Conservation (phyloP, 1,140 invertebrate species). For the Platyscapa corneri region DNA sequence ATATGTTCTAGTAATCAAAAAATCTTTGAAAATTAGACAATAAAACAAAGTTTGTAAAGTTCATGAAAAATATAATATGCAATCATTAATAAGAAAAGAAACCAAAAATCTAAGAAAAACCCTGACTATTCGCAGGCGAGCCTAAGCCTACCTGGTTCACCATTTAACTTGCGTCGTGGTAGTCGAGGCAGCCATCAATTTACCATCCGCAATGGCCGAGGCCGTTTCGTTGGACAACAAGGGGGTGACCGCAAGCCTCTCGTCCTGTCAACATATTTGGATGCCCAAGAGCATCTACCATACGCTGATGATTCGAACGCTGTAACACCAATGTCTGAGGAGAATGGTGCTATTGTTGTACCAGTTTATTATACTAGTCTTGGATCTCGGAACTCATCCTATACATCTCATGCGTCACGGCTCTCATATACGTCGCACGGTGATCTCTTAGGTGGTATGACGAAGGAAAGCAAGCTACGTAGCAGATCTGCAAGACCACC, state of each 20-base stretch:
- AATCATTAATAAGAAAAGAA: background rate
- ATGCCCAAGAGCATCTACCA: conserved; percentile 96
- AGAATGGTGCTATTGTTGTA: conserved; percentile 95
- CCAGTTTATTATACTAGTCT: conserved; percentile 90
- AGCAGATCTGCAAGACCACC: conserved; percentile 83
- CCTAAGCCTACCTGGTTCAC: conserved; percentile 96
- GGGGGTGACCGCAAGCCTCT: conserved; percentile 93
- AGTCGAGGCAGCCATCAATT: conserved; percentile 94
- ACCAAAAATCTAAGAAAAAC: conserved; percentile 8
- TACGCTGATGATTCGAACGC: conserved; percentile 98
- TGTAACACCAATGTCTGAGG: conserved; percentile 98
- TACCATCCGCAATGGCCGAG: conserved; percentile 87
- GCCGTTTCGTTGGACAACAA: conserved; percentile 78
- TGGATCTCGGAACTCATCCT: conserved; percentile 92
- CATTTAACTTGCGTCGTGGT: conserved; percentile 91
- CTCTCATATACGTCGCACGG: conserved; percentile 95
- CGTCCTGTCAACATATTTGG: conserved; percentile 94
- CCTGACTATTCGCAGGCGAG: conserved; percentile 83
- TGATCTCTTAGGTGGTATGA: conserved; percentile 88
- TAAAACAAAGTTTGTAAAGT: no score
- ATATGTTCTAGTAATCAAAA: no score
- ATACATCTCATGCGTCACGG: conserved; percentile 93
- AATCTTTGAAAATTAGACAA: no score
- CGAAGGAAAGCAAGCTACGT: conserved; percentile 88
- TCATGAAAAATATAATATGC: no score